Evolutionary conservation across 2,797 vertebrate genomes (phyloP).

Genomic region (Tinamus major): DNA sequence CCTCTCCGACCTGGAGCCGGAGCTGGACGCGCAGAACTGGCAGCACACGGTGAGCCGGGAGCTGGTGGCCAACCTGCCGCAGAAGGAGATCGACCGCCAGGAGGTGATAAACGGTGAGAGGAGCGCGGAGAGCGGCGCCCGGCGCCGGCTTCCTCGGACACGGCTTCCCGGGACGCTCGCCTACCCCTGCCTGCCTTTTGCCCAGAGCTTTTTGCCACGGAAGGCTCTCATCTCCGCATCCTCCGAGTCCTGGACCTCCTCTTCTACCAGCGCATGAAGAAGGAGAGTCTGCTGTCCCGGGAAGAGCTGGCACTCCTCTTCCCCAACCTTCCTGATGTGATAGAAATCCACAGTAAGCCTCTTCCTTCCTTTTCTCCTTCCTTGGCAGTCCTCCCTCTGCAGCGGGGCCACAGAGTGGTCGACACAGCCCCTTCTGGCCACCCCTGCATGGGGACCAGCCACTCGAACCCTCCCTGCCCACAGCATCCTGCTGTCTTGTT

Average conservation of each 20-base stretch:
- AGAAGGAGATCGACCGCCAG: constrained; percentile 89
- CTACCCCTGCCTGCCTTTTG: background rate
- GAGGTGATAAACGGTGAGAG: constrained; percentile 93
- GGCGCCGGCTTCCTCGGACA: too few species aligned
- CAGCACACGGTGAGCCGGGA: constrained; percentile 87
- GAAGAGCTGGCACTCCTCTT: constrained; percentile 92
- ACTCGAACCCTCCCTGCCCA: rapidly evolving
- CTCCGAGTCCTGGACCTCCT: constrained; percentile 91
- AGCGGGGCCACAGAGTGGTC: background rate
- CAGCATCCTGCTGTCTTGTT: rapidly evolving
- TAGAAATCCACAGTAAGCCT: constrained; percentile 90
- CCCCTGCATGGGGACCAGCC: rapidly evolving
- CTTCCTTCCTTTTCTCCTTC: rapidly evolving
- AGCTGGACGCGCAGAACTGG: constrained; percentile 89
- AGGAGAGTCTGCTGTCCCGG: constrained; percentile 83
- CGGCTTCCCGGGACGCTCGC: too few species aligned
- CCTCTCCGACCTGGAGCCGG: constrained; percentile 83
- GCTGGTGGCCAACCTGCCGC: constrained; percentile 81
- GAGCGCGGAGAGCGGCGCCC: rapidly evolving
- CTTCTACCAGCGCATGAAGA: constrained; percentile 91
- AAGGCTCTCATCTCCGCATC: constrained; percentile 90
- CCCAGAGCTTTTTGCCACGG: constrained; percentile 91
- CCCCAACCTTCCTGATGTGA: constrained; percentile 90
- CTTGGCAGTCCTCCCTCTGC: background rate
- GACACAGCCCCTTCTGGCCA: too few species aligned